These are phyloP conservation scores for Gallinago undulata DNA, from an alignment of 2,113 vertebrate genomes.

Conservation along the genomic window DNA sequence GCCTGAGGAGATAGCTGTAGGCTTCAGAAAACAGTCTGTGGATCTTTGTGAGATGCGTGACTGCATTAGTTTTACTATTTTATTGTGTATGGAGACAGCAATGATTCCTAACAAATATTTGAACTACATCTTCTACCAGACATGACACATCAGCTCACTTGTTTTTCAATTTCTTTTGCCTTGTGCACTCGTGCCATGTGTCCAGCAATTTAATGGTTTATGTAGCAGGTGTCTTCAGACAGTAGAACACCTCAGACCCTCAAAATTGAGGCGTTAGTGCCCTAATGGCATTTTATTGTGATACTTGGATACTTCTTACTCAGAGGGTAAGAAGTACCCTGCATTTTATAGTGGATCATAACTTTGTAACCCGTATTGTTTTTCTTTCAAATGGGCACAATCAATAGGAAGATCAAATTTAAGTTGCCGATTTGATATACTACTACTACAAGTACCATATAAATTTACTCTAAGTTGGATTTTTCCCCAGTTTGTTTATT, in stretches of 20 bases:
- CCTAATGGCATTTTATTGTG: background rate
- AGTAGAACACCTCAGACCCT: background rate
- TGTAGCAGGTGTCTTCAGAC: background rate
- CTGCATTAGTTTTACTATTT: background rate
- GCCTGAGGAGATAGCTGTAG: background rate
- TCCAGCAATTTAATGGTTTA: background rate
- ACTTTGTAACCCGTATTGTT: background rate
- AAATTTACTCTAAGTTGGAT: background rate
- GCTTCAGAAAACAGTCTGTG: background rate
- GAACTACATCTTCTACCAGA: background rate
- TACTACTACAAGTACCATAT: background rate
- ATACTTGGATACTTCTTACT: background rate
- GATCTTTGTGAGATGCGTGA: accelerated
- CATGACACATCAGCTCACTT: background rate
- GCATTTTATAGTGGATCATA: background rate
- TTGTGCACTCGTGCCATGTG: background rate
- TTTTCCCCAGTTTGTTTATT: background rate
- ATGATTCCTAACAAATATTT: background rate
- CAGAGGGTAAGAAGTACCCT: background rate
- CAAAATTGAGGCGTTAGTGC: background rate
- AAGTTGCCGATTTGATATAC: background rate
- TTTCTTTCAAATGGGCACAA: background rate
- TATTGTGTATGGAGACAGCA: background rate
- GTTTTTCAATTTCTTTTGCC: background rate
- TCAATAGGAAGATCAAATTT: background rate